Conservation (phyloP, 1,140 invertebrate species). For the Drosophila lacertosa region DNA sequence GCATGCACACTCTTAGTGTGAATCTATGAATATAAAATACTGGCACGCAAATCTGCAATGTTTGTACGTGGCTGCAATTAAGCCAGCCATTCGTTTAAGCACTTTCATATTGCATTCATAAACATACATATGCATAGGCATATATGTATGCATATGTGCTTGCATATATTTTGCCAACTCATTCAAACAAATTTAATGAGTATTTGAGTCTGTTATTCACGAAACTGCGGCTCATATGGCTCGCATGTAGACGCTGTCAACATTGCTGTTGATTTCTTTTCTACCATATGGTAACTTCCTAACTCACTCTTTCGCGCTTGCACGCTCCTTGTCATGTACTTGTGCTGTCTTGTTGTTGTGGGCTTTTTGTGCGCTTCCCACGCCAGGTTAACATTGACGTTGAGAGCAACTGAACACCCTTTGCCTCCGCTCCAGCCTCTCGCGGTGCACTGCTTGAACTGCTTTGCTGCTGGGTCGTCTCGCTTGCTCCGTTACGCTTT, state of each 20-base stretch:
- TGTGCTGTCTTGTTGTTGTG: neutral
- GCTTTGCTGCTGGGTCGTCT: slow-evolving; percentile 4
- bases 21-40: slow-evolving; percentile 9
- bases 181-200: neutral
- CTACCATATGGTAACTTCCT: slow-evolving; percentile 21
- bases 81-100: slow-evolving; percentile 11
- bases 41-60: slow-evolving; percentile 20
- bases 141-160: too few species aligned
- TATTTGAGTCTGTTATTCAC: neutral
- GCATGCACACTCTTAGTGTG: neutral
- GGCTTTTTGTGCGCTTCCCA: slow-evolving; percentile 29
- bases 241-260: slow-evolving; percentile 4
- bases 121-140: neutral
- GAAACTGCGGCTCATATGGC: neutral
- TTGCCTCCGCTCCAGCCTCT: neutral
- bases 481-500: slow-evolving; percentile 25
- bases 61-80: slow-evolving; percentile 8
- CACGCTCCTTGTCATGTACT: too few species aligned
- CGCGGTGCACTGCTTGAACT: slow-evolving; percentile 11
- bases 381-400: slow-evolving; percentile 26
- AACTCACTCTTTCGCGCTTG: neutral
- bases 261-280: neutral
- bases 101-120: neutral
- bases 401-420: slow-evolving; percentile 10
- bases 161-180: too few species aligned